phyloP scores from a whole-genome alignment of 53 echinoderm and acorn worm genomes.

The Henricia sp. region DNA sequence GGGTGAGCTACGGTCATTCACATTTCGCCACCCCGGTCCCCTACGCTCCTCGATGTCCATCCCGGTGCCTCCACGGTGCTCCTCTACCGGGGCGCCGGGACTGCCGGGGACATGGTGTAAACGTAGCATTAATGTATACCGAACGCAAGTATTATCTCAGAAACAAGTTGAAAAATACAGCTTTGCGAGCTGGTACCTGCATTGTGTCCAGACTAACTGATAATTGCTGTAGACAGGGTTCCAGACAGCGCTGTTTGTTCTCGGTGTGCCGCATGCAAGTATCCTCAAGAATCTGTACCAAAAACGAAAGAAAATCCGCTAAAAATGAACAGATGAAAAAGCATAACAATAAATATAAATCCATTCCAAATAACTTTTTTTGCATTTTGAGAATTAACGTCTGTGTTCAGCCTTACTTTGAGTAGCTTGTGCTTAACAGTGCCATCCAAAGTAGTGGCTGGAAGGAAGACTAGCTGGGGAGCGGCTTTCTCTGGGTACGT shows the following conservation, averaged over 20 bases:
- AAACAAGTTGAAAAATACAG: background rate
- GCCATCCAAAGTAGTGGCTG: constrained; percentile 74
- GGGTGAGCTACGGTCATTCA: too few species aligned
- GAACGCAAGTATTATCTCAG: too few species aligned
- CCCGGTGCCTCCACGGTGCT: too few species aligned
- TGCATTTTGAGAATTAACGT: background rate
- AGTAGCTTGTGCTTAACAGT: constrained; percentile 63
- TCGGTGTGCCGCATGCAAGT: constrained; percentile 81
- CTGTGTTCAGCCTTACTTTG: constrained; percentile 39
- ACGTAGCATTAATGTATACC: too few species aligned
- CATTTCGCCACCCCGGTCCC: too few species aligned
- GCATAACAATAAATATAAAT: background rate
- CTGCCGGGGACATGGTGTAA: too few species aligned
- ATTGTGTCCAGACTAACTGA: constrained; percentile 74
- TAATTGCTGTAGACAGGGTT: constrained; percentile 86
- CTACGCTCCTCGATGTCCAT: too few species aligned
- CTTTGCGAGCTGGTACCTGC: constrained; percentile 77
- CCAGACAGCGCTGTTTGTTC: constrained; percentile 75
- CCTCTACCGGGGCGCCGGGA: too few species aligned
- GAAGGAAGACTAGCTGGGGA: constrained; percentile 73
- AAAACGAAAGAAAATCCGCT: background rate
- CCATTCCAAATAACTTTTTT: background rate
- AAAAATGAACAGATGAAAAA: background rate
- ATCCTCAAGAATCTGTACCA: constrained; percentile 74
- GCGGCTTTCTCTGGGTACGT: constrained; percentile 78